These are phyloP conservation scores for Rallus crepitans DNA, from an alignment of 2,797 vertebrate species.

Conservation along the genomic window DNA sequence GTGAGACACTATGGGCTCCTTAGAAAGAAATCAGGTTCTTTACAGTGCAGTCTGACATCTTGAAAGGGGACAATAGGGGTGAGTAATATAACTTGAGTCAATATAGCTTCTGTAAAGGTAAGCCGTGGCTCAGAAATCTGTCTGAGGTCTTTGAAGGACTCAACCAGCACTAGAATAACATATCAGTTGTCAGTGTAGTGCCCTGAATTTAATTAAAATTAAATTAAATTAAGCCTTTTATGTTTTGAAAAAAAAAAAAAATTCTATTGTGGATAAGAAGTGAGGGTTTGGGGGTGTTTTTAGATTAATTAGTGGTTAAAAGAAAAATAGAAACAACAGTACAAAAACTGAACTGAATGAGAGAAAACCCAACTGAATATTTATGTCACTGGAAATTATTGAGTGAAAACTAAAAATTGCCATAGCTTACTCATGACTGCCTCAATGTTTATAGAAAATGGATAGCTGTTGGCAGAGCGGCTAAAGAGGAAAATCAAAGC, in stretches of 20 bases:
- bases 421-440: background rate
- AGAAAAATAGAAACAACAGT: background rate
- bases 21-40: background rate
- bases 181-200: background rate
- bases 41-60: background rate
- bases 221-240: background rate
- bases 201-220: background rate
- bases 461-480: background rate
- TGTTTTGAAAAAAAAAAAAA: background rate
- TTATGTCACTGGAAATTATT: background rate
- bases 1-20: background rate
- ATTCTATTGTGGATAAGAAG: background rate
- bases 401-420: slow-evolving; percentile 11
- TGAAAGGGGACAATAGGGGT: background rate
- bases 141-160: background rate
- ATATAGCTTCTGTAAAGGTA: background rate
- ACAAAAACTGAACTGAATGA: background rate
- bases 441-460: background rate
- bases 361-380: background rate
- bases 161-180: background rate
- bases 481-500: slow-evolving; percentile 3
- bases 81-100: background rate
- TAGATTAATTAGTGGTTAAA: background rate
- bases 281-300: background rate
- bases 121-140: background rate